phyloP scores from a whole-genome alignment of 2,113 vertebrate genomes.

The Vulpes lagopus region DNA sequence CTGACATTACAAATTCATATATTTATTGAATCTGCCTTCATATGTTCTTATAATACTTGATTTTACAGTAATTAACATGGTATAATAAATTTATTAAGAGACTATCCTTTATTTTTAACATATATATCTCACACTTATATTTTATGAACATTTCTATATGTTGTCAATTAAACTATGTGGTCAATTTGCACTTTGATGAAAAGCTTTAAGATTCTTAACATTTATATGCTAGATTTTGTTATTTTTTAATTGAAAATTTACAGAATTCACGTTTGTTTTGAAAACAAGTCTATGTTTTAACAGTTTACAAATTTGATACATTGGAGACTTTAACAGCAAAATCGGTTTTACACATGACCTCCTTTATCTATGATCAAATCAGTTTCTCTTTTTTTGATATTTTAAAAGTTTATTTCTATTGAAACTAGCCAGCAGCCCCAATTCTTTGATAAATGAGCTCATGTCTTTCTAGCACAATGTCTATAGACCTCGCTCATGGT shows the following conservation, averaged over 20 bases:
- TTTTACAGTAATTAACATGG: not conserved
- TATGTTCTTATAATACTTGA: not conserved
- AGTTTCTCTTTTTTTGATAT: not conserved
- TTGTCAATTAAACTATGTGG: not conserved
- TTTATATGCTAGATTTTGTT: not conserved
- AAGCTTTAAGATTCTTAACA: not conserved
- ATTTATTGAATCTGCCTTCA: not conserved
- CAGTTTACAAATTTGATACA: not conserved
- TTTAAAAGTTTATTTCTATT: no score
- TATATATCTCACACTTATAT: not conserved
- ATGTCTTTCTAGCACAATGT: not conserved
- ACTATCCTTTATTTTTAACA: not conserved
- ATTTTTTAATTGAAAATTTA: not conserved
- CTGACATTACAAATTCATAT: not conserved
- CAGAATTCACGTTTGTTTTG: not conserved
- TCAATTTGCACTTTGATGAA: not conserved
- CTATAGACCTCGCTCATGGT: not conserved
- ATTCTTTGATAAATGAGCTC: not conserved
- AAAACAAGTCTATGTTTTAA: not conserved
- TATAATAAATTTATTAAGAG: not conserved
- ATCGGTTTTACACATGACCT: not conserved
- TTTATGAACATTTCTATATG: not conserved
- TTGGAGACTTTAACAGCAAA: not conserved
- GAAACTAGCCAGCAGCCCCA: not conserved
- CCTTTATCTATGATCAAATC: not conserved